phyloP scores from a whole-genome alignment of 2,797 vertebrate species.

The Myotis planiceps region DNA sequence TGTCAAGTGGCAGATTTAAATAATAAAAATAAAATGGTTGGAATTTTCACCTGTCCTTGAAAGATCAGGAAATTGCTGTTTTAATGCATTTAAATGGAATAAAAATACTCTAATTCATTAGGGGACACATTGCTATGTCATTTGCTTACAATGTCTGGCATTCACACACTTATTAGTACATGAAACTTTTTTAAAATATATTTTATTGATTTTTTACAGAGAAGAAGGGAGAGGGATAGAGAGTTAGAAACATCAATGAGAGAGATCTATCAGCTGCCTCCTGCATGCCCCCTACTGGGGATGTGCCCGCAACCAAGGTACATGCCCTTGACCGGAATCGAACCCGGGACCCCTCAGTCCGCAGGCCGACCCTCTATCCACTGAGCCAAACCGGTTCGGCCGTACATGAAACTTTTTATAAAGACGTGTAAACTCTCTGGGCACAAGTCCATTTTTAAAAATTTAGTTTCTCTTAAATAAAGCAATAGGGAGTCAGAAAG shows the following conservation, averaged over 20 bases:
- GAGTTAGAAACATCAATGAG: too few relatives aligned
- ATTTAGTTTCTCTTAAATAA: slow-evolving; percentile 56
- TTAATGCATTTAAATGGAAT: slow-evolving; percentile 50
- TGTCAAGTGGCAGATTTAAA: slow-evolving; percentile 3
- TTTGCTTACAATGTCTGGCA: slow-evolving; percentile 38
- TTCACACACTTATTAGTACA: slow-evolving; percentile 36
- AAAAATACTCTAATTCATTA: slow-evolving; percentile 58
- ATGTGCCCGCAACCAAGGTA: too few relatives aligned
- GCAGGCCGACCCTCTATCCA: too few relatives aligned
- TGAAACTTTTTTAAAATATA: not conserved
- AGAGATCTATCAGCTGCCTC: too few relatives aligned
- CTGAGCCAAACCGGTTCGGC: too few relatives aligned
- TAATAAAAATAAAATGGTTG: slow-evolving; percentile 60
- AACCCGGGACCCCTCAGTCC: too few relatives aligned
- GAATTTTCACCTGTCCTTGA: slow-evolving; percentile 62
- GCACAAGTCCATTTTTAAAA: slow-evolving; percentile 50
- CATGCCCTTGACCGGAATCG: too few relatives aligned
- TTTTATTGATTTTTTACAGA: too few relatives aligned
- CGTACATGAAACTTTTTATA: slow-evolving; percentile 38
- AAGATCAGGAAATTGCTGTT: slow-evolving; percentile 31
- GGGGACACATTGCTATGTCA: slow-evolving; percentile 17
- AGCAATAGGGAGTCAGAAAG: slow-evolving; percentile 22
- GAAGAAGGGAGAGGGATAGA: too few relatives aligned
- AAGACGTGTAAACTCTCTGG: slow-evolving; percentile 64
- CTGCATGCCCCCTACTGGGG: too few relatives aligned